Evolutionary conservation across 2,888 invertebrate species (phyloP).

Genomic region (Drosophila tanythrix): DNA sequence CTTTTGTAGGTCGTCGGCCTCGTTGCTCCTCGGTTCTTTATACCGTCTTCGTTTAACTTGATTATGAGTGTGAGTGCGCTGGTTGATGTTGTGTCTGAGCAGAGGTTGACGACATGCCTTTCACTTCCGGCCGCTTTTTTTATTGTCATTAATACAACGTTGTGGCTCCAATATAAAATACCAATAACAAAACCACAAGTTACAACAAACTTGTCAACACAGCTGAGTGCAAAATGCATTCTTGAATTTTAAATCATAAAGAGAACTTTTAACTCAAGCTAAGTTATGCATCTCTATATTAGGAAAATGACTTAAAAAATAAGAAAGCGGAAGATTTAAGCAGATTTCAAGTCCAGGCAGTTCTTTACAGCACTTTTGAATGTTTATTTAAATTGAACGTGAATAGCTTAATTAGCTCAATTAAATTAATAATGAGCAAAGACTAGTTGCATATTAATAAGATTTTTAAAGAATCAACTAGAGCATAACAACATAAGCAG

Average conservation of each 20-base stretch:
- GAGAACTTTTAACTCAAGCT: neutral
- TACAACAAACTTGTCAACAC: neutral
- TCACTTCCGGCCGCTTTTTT: constrained; percentile 26
- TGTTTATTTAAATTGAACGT: neutral
- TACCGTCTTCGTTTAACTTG: constrained; percentile 33
- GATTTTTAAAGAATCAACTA: neutral
- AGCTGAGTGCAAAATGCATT: neutral
- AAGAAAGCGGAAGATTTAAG: neutral
- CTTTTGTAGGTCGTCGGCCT: constrained; percentile 67
- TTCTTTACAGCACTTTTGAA: neutral
- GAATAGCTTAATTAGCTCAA: neutral
- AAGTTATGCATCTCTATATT: neutral
- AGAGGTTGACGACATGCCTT: constrained; percentile 28
- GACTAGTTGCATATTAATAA: neutral
- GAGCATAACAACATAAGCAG: neutral
- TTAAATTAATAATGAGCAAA: neutral
- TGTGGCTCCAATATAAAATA: neutral
- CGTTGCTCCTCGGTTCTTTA: constrained; percentile 27
- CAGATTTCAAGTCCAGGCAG: neutral
- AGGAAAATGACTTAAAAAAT: too few relatives aligned
- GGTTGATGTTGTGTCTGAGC: constrained; percentile 27
- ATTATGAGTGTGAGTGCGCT: constrained; percentile 4
- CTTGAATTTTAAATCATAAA: neutral
- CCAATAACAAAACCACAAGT: neutral
- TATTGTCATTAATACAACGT: neutral